These are phyloP conservation scores for Artibeus lituratus DNA, from an alignment of 2,797 vertebrate genomes.

Conservation along the genomic window DNA sequence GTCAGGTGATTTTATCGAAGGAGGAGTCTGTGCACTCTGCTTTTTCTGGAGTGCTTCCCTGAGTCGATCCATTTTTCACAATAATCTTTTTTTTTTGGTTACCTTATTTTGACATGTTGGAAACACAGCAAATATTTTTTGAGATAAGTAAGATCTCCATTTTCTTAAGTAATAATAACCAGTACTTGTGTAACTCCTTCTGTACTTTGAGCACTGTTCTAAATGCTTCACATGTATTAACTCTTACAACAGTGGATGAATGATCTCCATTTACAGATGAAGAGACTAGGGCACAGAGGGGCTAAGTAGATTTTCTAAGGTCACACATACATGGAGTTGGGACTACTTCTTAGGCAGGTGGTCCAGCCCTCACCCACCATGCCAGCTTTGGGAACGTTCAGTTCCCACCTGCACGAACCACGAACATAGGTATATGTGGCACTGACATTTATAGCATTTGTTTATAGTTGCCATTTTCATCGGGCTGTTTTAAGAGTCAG, in stretches of 20 bases:
- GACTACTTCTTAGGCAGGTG: background rate
- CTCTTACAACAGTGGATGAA: background rate
- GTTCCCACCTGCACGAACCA: background rate
- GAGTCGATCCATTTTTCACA: background rate
- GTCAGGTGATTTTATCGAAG: background rate
- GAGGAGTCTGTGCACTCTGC: background rate
- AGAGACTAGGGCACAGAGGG: background rate
- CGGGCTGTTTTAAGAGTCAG: background rate
- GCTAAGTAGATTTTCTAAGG: background rate
- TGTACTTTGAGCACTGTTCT: background rate
- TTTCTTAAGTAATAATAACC: background rate
- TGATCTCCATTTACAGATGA: background rate
- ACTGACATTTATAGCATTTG: background rate
- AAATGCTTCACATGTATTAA: background rate
- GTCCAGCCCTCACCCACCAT: background rate
- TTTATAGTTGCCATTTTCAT: background rate
- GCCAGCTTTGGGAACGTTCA: background rate
- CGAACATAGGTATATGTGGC: background rate
- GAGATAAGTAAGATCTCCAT: background rate
- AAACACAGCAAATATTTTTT: background rate
- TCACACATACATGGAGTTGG: background rate
- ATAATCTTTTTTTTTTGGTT: background rate
- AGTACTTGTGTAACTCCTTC: background rate
- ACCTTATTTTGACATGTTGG: background rate
- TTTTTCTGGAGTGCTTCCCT: background rate